phyloP scores from a whole-genome alignment of 2,797 vertebrate species.

The Hypotaenidia philippensis region DNA sequence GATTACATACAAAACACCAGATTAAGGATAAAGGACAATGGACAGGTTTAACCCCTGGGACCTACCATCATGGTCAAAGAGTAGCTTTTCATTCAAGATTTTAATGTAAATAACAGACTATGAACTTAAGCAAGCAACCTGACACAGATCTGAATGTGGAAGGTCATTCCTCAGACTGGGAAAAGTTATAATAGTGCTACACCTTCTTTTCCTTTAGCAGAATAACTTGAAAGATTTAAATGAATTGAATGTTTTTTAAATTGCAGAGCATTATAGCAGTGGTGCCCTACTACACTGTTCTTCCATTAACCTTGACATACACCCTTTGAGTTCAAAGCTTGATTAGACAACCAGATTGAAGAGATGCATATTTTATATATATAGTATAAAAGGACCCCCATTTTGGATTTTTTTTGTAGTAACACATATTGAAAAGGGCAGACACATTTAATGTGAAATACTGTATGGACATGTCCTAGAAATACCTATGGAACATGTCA shows the following conservation, averaged over 20 bases:
- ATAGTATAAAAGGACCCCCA: not conserved
- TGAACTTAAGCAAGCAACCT: not conserved
- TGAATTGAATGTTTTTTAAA: not conserved
- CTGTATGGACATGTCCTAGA: constrained; percentile 16
- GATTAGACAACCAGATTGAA: not conserved
- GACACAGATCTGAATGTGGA: not conserved
- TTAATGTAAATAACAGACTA: not conserved
- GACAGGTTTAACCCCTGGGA: not conserved
- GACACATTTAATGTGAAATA: not conserved
- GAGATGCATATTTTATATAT: not conserved
- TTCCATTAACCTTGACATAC: not conserved
- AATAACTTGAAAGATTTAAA: not conserved
- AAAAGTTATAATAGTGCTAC: not conserved
- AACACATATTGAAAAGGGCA: not conserved
- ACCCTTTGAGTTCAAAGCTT: not conserved
- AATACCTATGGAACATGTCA: constrained; percentile 18
- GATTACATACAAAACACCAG: not conserved
- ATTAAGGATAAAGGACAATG: not conserved
- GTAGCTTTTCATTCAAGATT: not conserved
- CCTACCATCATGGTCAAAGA: not conserved
- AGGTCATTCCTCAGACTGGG: not conserved
- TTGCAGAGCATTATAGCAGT: not conserved
- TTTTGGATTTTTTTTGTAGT: not conserved
- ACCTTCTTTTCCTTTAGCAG: not conserved
- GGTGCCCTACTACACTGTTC: not conserved